These are phyloP conservation scores for Lasioglossum figueresi DNA, from an alignment of 2,888 invertebrate species.

Conservation along the genomic window DNA sequence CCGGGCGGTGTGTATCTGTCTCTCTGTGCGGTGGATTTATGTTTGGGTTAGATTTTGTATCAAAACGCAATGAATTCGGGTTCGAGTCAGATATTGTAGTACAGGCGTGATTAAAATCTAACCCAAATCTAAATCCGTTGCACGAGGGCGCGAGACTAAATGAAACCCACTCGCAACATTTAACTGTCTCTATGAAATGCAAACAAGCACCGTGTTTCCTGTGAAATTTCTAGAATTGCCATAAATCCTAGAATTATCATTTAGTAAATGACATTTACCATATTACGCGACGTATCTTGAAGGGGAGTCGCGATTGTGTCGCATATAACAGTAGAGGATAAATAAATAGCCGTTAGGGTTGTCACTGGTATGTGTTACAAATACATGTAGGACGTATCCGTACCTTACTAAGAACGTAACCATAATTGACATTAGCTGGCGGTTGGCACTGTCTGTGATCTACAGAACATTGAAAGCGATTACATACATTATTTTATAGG, in stretches of 20 bases:
- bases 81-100: not conserved
- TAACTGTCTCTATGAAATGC: not conserved
- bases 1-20: not conserved
- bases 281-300: not conserved
- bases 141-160: not conserved
- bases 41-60: not conserved
- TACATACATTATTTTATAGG: too few species aligned
- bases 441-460: too few species aligned
- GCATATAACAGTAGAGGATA: not conserved
- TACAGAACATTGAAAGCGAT: too few species aligned
- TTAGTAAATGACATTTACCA: too few species aligned
- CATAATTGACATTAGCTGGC: too few species aligned
- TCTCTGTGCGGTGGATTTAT: not conserved
- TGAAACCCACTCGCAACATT: not conserved
- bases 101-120: not conserved
- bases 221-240: not conserved
- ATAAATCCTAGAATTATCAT: not conserved
- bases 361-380: too few species aligned
- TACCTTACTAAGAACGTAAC: too few species aligned
- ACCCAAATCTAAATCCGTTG: not conserved
- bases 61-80: not conserved
- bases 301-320: not conserved
- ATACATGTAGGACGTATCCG: too few species aligned
- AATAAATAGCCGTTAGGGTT: not conserved
- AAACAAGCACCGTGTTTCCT: not conserved